A percentile compares a stretch with the other conserved stretches of the same genome.
Conservation (phyloP, 2,113 vertebrate species). For the Gobio gobio region DNA sequence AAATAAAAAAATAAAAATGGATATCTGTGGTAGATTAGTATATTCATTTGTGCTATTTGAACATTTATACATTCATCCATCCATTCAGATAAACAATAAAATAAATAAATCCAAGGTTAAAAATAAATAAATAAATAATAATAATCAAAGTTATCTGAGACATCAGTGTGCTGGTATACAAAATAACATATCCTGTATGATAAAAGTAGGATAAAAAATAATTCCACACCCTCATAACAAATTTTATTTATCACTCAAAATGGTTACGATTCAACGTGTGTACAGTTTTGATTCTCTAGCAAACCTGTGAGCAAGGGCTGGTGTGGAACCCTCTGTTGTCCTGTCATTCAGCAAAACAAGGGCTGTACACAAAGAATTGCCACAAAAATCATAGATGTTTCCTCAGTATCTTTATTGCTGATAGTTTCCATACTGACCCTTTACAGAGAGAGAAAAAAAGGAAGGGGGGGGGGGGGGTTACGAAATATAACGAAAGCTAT, state of each 20-base stretch:
- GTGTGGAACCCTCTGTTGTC: not conserved
- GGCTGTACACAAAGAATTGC: not conserved
- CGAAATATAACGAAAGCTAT: not conserved
- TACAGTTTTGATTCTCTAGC: not conserved
- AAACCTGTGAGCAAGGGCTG: not conserved
- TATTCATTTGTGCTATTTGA: not conserved
- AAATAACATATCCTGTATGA: constrained; percentile 2
- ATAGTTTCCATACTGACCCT: constrained; percentile 96
- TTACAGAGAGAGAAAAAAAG: not conserved
- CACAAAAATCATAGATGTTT: not conserved
- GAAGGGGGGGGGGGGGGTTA: not conserved
- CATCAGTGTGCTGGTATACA: not conserved
- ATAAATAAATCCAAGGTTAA: not conserved
- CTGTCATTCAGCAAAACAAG: not conserved
- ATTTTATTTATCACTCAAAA: not conserved
- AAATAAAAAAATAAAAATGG: not conserved
- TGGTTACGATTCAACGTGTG: not conserved
- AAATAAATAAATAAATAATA: not conserved
- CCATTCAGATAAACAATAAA: not conserved
- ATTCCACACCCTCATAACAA: not conserved
- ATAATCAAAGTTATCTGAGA: not conserved
- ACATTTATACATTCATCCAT: not conserved
- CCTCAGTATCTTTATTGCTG: constrained; percentile 81
- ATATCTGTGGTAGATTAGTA: not conserved
- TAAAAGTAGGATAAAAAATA: not conserved